phyloP scores from a whole-genome alignment of 2,888 invertebrate species.

The Euspilapteryx auroguttella region DNA sequence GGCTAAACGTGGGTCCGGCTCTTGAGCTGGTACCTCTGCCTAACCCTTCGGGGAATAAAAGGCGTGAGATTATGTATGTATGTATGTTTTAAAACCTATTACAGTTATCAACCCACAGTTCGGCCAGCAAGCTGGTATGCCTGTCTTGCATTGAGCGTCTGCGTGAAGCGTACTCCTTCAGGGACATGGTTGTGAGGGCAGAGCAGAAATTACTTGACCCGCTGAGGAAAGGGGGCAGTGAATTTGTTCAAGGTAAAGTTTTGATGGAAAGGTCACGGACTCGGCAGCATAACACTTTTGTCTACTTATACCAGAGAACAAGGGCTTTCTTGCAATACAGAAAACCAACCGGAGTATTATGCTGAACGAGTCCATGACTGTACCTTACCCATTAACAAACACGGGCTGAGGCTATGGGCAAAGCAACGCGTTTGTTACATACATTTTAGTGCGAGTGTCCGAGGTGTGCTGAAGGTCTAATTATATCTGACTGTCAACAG shows the following conservation, averaged over 20 bases:
- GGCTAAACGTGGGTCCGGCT: background rate
- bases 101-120: conserved; percentile 22
- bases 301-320: background rate
- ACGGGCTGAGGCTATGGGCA: no score
- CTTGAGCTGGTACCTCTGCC: background rate
- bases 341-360: no score
- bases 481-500: background rate
- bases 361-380: no score
- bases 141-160: conserved; percentile 19
- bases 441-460: no score
- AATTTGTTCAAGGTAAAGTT: background rate
- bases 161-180: conserved; percentile 24
- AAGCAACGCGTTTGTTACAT: no score
- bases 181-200: conserved; percentile 19
- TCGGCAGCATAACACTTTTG: background rate
- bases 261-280: background rate
- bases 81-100: conserved; percentile 4
- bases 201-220: conserved; percentile 20
- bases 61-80: background rate
- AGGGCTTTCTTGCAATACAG: background rate
- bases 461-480: background rate
- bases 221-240: conserved; percentile 3
- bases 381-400: no score
- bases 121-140: conserved; percentile 24
- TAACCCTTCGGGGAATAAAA: background rate